phyloP scores from a whole-genome alignment of 1,140 invertebrate genomes.

The Polypedilum pembai region DNA sequence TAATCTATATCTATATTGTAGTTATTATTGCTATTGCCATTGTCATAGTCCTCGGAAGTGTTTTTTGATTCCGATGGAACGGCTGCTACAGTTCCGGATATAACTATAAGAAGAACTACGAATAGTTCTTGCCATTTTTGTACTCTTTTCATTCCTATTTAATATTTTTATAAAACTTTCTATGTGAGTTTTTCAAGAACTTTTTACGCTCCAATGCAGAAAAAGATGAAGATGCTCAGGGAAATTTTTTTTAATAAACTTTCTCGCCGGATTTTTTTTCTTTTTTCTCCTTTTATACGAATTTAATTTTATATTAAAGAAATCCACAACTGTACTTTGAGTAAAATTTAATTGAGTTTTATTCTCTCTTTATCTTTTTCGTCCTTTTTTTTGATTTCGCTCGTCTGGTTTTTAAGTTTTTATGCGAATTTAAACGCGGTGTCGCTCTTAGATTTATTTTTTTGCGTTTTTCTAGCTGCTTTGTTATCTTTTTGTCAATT shows the following conservation, averaged over 20 bases:
- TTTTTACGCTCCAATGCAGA: neutral
- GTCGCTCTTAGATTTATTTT: no score
- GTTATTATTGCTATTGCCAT: neutral
- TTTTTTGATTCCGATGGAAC: neutral
- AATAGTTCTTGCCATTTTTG: neutral
- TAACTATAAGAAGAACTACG: neutral
- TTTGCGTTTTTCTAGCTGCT: no score
- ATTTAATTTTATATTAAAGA: neutral
- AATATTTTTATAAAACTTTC: neutral
- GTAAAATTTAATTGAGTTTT: slow-evolving; percentile 16
- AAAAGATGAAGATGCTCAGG: neutral
- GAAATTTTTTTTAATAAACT: slow-evolving; percentile 4
- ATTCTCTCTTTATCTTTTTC: no score
- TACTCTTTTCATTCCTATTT: slow-evolving; percentile 5
- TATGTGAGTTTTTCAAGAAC: neutral
- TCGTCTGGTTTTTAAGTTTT: no score
- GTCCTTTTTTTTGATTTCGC: no score
- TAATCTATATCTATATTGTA: slow-evolving; percentile 2
- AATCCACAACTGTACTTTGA: neutral
- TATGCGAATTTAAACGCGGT: no score
- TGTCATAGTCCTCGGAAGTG: neutral
- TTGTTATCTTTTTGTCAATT: no score
- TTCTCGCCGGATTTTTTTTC: neutral
- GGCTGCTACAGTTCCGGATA: neutral
- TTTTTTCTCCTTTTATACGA: neutral